Evolutionary conservation across 2,888 invertebrate genomes (phyloP).

Genomic region (Cerceris rybyensis): DNA sequence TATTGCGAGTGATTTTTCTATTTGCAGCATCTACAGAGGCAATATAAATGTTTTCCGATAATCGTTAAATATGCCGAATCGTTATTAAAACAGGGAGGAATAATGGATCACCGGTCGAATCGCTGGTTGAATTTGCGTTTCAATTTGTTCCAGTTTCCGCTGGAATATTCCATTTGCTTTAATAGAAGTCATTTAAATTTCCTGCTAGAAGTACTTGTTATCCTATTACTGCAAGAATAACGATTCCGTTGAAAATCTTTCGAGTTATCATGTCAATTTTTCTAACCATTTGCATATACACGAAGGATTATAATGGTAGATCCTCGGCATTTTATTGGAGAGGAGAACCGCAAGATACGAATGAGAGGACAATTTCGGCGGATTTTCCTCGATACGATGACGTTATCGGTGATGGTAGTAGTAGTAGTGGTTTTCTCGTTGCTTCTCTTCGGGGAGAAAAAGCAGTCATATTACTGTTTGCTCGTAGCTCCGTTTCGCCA

Average conservation of each 20-base stretch:
- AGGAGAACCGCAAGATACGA: neutral
- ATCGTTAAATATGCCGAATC: neutral
- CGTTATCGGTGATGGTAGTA: too few species aligned
- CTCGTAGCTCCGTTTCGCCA: slow-evolving; percentile 52
- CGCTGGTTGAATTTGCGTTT: neutral
- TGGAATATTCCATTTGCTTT: too few species aligned
- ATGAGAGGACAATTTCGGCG: slow-evolving; percentile 44
- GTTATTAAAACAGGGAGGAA: neutral
- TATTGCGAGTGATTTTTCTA: too few species aligned
- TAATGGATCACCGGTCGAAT: neutral
- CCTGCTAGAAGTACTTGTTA: too few species aligned
- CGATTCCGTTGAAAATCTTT: too few species aligned
- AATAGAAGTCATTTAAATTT: too few species aligned
- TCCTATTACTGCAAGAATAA: too few species aligned
- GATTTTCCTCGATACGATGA: slow-evolving; percentile 32
- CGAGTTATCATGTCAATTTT: too few species aligned
- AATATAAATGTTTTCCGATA: neutral
- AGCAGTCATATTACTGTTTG: slow-evolving; percentile 66
- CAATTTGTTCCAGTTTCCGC: too few species aligned
- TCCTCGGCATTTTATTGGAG: neutral
- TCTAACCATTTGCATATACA: neutral
- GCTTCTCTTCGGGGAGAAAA: slow-evolving; percentile 29
- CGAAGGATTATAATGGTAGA: neutral
- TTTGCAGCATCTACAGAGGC: too few species aligned
- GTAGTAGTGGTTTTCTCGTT: neutral